Conservation (phyloP, 1,140 invertebrate genomes). For the Lepidurus couesii region DNA sequence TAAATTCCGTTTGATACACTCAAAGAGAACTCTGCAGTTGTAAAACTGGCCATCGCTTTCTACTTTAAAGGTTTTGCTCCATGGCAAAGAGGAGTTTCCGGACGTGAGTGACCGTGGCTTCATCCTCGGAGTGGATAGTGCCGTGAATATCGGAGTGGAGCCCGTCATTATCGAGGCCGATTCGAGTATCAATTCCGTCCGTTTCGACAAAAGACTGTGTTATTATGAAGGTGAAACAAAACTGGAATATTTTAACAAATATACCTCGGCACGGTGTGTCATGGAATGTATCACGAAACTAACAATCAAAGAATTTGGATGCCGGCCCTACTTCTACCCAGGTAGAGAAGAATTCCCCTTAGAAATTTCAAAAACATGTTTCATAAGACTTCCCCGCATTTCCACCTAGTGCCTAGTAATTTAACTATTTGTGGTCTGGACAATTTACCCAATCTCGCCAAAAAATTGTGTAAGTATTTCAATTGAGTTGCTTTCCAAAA, state of each 20-base stretch:
- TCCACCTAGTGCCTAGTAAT: not conserved
- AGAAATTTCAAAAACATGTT: no score
- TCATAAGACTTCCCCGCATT: no score
- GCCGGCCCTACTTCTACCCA: conserved; percentile 26
- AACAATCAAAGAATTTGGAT: not conserved
- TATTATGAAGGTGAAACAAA: not conserved
- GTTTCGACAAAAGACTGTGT: not conserved
- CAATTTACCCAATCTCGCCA: not conserved
- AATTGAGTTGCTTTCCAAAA: not conserved
- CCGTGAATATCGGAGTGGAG: conserved; percentile 22
- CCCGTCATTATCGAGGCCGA: not conserved
- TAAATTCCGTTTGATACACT: no score
- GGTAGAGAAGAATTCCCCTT: not conserved
- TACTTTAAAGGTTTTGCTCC: not conserved
- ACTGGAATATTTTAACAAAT: not conserved
- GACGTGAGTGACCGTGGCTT: conserved; percentile 20
- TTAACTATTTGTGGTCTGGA: not conserved
- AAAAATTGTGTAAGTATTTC: not conserved
- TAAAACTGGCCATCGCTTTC: no score
- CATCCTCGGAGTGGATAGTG: not conserved
- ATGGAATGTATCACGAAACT: conserved; percentile 24
- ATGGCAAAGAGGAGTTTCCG: conserved; percentile 22
- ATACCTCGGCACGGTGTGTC: not conserved
- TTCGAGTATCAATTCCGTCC: not conserved
- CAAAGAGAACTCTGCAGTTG: no score